Percentiles rank a stretch among this genome's conserved stretches.
These are phyloP conservation scores for Carlito syrichta DNA, from an alignment of 2,113 vertebrate genomes.

Conservation along the genomic window DNA sequence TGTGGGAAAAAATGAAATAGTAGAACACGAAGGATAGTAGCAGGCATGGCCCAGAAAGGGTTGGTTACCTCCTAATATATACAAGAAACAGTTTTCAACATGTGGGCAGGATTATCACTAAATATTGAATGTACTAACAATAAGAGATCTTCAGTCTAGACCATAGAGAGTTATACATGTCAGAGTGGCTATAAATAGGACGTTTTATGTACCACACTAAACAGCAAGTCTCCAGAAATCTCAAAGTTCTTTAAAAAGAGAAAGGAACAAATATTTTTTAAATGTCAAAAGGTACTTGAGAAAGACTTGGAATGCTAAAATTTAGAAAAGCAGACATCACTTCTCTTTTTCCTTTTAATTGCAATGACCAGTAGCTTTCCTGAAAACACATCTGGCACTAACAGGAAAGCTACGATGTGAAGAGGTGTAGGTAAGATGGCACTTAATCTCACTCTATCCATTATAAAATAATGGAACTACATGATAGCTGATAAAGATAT, in stretches of 20 bases:
- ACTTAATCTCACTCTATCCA: neutral
- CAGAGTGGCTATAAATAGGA: neutral
- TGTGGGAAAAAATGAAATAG: neutral
- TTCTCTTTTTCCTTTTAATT: neutral
- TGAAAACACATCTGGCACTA: slow-evolving; percentile 28
- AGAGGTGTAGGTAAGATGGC: neutral
- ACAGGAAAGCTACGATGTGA: neutral
- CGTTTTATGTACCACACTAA: neutral
- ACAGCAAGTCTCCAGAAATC: neutral
- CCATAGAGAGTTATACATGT: neutral
- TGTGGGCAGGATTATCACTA: neutral
- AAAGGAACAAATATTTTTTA: neutral
- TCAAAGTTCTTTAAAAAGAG: neutral
- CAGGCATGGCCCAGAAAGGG: neutral
- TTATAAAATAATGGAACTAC: neutral
- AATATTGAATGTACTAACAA: neutral
- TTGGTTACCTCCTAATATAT: neutral
- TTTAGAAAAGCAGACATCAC: neutral
- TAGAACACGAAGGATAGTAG: neutral
- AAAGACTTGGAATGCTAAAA: neutral
- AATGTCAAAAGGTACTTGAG: neutral
- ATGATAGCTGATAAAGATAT: slow-evolving; percentile 10
- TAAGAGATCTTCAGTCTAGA: neutral
- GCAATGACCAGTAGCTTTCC: neutral
- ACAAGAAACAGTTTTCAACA: neutral